These are phyloP conservation scores for Leptothorax acervorum DNA, from an alignment of 2,888 invertebrate species.

Conservation along the genomic window DNA sequence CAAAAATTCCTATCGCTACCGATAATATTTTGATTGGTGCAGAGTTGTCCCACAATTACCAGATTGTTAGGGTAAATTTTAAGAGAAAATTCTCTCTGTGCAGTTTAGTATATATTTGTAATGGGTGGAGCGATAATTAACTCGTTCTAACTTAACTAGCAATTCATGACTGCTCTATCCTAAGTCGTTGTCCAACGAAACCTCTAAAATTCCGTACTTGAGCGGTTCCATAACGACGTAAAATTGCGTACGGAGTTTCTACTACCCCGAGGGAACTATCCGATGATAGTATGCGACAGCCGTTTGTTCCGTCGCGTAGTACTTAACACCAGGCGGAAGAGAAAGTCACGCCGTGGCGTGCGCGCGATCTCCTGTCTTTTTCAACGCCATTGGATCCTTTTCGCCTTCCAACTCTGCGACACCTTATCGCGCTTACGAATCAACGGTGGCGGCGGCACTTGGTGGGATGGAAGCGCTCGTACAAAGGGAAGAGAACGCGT, in stretches of 20 bases:
- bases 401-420: conserved; percentile 49
- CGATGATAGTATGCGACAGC: conserved; percentile 26
- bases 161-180: not conserved
- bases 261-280: conserved; percentile 10
- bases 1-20: no score
- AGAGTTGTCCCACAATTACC: no score
- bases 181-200: conserved; percentile 1
- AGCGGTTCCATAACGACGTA: not conserved
- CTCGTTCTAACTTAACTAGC: not conserved
- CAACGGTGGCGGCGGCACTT: not conserved
- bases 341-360: conserved; percentile 72
- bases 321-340: conserved; percentile 78
- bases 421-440: conserved; percentile 61
- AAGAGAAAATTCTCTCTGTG: no score
- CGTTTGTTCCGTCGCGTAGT: conserved; percentile 70
- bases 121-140: not conserved
- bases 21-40: no score
- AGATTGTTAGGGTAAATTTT: no score
- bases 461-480: conserved; percentile 51
- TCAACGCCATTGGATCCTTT: not conserved
- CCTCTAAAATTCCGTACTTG: conserved; percentile 3
- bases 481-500: conserved; percentile 21
- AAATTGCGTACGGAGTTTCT: conserved; percentile 28
- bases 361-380: conserved; percentile 17
- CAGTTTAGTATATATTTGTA: not conserved